Conservation (phyloP, 2,888 invertebrate genomes). For the Calameuta pallipes region DNA sequence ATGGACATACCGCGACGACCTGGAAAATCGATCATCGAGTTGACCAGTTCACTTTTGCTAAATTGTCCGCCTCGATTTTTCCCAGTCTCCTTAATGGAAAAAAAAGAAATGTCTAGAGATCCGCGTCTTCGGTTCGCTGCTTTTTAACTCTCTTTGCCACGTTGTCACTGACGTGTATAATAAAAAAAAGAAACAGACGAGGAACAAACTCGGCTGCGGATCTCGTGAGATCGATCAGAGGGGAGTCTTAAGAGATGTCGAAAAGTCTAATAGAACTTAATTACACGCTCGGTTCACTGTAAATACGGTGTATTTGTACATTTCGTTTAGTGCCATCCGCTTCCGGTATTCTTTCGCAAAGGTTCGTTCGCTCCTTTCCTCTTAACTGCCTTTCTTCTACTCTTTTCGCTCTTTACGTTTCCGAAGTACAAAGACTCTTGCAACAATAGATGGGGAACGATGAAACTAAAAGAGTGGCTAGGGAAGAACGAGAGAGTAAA, state of each 20-base stretch:
- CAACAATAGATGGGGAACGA: neutral
- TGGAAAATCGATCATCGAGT: neutral
- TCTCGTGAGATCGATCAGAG: neutral
- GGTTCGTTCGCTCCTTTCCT: neutral
- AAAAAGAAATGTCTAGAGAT: neutral
- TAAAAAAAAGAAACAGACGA: neutral
- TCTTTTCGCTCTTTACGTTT: neutral
- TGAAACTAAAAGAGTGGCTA: conserved; percentile 2
- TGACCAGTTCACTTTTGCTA: neutral
- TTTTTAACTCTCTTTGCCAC: neutral
- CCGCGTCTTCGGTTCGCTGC: neutral
- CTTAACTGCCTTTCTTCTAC: neutral
- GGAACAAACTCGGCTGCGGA: neutral
- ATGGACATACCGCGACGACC: neutral
- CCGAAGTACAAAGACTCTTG: neutral
- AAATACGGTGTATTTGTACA: neutral
- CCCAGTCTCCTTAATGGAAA: neutral
- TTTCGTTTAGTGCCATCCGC: neutral
- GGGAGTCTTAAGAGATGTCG: neutral
- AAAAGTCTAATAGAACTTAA: neutral
- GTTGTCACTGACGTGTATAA: neutral
- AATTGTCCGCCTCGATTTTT: neutral
- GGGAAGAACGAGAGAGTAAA: neutral
- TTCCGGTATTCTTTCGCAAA: neutral
- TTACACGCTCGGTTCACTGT: neutral